These are phyloP conservation scores for Euphysa ruthae DNA, from an alignment of 30 jellyfish, hydroid and myxozoan species.

Conservation along the genomic window DNA sequence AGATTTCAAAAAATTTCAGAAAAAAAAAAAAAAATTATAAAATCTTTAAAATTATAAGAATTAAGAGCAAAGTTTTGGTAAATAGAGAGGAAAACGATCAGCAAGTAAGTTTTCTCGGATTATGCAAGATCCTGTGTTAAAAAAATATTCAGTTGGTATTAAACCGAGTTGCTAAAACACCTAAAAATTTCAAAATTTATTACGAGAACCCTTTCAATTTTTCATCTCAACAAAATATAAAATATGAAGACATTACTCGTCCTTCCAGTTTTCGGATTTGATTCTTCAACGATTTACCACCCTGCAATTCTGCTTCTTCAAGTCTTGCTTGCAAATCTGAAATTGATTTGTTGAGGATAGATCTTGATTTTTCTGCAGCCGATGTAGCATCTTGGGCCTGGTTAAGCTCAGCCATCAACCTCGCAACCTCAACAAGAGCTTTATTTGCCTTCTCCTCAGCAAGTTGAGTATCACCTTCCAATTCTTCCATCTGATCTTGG, in stretches of 20 bases:
- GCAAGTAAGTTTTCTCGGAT: no score
- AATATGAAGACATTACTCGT: no score
- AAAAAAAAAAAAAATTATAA: no score
- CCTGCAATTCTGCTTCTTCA: constrained; percentile 98
- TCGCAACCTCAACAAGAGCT: constrained; percentile 89
- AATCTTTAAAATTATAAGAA: no score
- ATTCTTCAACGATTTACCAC: constrained; percentile 81
- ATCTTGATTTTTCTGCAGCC: constrained; percentile 80
- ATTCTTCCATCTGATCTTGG: constrained; percentile 92
- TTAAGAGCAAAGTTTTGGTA: no score
- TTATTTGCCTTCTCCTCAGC: constrained; percentile 85
- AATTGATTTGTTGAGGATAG: constrained; percentile 50
- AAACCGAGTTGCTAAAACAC: neutral
- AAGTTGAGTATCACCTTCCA: constrained; percentile 89
- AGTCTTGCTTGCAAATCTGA: constrained; percentile 89
- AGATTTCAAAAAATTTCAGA: no score
- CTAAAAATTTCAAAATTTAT: neutral
- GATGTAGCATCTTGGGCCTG: constrained; percentile 75
- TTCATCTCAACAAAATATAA: no score
- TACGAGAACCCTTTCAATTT: neutral
- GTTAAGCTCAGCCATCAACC: constrained; percentile 76
- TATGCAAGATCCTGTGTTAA: no score
- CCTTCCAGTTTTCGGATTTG: constrained; percentile 89
- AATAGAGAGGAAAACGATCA: no score
- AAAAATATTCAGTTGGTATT: no score